These are phyloP conservation scores for Stichodactyla helianthus DNA, from an alignment of 64 coral and sea anemone genomes.

Conservation along the genomic window DNA sequence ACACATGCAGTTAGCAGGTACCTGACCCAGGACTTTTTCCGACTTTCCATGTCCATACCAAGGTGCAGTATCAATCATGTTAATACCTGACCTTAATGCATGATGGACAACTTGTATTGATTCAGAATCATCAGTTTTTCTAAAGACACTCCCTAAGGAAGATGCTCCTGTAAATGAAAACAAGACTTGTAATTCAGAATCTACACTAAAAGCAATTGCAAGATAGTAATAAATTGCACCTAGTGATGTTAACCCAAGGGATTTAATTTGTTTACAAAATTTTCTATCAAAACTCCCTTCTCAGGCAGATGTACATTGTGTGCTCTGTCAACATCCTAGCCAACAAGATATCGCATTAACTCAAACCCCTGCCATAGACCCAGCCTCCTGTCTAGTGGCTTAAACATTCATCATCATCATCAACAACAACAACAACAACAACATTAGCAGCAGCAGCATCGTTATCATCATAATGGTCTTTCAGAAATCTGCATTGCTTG, in stretches of 20 bases:
- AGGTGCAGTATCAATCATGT: conserved; percentile 84
- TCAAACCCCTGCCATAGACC: no score
- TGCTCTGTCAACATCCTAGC: no score
- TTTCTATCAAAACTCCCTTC: no score
- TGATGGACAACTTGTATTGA: conserved; percentile 87
- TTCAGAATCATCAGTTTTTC: conserved; percentile 83
- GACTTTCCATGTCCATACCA: conserved; percentile 98
- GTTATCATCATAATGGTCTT: background rate
- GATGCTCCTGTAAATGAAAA: conserved; percentile 63
- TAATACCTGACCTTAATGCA: conserved; percentile 86
- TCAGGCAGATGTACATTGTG: no score
- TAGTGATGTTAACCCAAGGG: no score
- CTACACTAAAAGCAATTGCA: no score
- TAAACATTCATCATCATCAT: no score
- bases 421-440: background rate
- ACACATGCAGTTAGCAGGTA: background rate
- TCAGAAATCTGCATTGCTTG: background rate
- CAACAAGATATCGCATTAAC: no score
- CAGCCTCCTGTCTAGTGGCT: no score
- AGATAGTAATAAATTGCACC: no score
- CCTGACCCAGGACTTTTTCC: conserved; percentile 91
- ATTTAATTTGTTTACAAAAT: no score
- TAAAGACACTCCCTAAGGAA: conserved; percentile 92
- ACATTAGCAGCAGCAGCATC: background rate
- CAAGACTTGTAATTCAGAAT: background rate